phyloP scores from a whole-genome alignment of 2,888 invertebrate species.

The Gryllus longicercus region DNA sequence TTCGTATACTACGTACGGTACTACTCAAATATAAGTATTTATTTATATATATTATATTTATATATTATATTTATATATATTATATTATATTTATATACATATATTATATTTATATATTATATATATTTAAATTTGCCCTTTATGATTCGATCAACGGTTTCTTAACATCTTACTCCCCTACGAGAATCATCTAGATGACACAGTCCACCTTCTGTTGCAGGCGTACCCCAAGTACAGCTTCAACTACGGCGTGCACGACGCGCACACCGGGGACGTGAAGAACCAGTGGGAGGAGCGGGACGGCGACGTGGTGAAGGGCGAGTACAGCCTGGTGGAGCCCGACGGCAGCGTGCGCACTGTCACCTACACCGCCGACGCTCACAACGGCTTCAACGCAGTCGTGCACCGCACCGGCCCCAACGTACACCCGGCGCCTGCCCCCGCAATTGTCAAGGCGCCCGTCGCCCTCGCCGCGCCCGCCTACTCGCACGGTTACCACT shows the following conservation, averaged over 20 bases:
- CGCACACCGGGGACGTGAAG: conserved; percentile 56
- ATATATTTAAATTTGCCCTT: too few relatives aligned
- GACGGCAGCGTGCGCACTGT: conserved; percentile 55
- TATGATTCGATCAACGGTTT: too few relatives aligned
- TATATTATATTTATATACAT: too few relatives aligned
- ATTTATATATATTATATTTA: too few relatives aligned
- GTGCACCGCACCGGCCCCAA: conserved; percentile 55
- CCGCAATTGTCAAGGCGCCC: conserved; percentile 25
- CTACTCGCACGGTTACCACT: not conserved
- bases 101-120: too few relatives aligned
- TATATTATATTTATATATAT: too few relatives aligned
- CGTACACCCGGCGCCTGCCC: conserved; percentile 46
- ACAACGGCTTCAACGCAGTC: conserved; percentile 58
- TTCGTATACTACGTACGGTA: too few relatives aligned
- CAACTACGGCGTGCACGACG: conserved; percentile 33
- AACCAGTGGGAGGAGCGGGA: conserved; percentile 63
- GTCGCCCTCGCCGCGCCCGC: not conserved
- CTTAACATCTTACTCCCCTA: too few relatives aligned
- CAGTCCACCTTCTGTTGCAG: conserved; percentile 20
- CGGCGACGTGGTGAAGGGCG: conserved; percentile 61
- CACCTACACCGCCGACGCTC: conserved; percentile 58
- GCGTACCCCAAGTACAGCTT: conserved; percentile 32
- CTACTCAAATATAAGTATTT: too few relatives aligned
- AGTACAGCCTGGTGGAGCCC: conserved; percentile 55
- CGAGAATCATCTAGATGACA: too few relatives aligned